These are phyloP conservation scores for Eurytoma californica DNA, from an alignment of 2,888 invertebrate genomes.

Conservation along the genomic window DNA sequence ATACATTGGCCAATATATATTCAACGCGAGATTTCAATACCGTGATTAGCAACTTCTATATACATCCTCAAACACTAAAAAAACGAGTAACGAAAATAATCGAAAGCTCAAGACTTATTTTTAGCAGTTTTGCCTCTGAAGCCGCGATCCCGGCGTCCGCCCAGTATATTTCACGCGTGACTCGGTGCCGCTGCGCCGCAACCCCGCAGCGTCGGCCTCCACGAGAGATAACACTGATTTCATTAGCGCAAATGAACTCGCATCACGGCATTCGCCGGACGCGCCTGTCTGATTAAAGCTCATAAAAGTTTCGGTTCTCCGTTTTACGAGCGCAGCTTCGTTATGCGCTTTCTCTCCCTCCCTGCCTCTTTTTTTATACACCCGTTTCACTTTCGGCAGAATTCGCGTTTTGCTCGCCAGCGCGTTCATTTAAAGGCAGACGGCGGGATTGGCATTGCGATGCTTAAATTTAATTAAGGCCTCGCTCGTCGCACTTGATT, in stretches of 20 bases:
- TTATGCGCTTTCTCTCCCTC: constrained; percentile 14
- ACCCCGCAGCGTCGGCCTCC: background rate
- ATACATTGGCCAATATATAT: too few species aligned
- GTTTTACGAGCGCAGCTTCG: constrained; percentile 50
- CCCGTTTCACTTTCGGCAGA: constrained; percentile 40
- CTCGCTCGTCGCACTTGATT: constrained; percentile 16
- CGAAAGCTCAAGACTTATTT: too few species aligned
- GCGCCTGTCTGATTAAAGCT: constrained; percentile 71
- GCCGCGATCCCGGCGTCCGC: constrained; percentile 13
- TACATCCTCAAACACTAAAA: too few species aligned
- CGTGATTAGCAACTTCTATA: too few species aligned
- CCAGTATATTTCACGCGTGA: constrained; percentile 13
- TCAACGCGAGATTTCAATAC: too few species aligned
- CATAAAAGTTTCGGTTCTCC: constrained; percentile 70
- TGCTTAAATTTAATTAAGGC: constrained; percentile 30
- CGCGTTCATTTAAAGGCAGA: constrained; percentile 4
- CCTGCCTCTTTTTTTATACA: constrained; percentile 26
- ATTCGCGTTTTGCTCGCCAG: constrained; percentile 30
- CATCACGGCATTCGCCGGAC: constrained; percentile 64
- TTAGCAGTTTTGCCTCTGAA: constrained; percentile 1
- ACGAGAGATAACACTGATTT: constrained; percentile 72
- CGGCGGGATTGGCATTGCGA: background rate
- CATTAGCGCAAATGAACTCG: constrained; percentile 74
- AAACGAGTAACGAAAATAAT: too few species aligned
- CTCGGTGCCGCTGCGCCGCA: background rate